phyloP scores from a whole-genome alignment of 2,113 vertebrate species.

The Scalopus aquaticus region DNA sequence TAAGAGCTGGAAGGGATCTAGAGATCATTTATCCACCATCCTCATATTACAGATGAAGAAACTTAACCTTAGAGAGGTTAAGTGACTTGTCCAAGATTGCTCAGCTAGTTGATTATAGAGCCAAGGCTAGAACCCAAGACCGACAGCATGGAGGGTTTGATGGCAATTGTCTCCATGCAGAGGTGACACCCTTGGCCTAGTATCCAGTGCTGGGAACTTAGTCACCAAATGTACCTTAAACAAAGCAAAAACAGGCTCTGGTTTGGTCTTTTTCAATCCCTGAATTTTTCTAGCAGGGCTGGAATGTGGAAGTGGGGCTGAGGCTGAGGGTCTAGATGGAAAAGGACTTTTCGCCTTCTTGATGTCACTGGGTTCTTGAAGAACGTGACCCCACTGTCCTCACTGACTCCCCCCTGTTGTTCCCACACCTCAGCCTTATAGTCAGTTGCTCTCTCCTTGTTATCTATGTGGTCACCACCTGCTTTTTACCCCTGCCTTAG shows the following conservation, averaged over 20 bases:
- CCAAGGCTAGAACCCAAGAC: background rate
- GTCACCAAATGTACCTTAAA: constrained; percentile 6
- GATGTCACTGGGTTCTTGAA: background rate
- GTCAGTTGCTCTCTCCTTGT: background rate
- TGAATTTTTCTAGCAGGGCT: background rate
- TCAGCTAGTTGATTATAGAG: background rate
- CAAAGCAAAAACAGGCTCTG: background rate
- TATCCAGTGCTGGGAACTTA: background rate
- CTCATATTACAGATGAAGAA: constrained; percentile 31
- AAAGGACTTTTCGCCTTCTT: background rate
- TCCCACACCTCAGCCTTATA: background rate
- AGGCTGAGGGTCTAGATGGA: background rate
- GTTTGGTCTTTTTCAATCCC: background rate
- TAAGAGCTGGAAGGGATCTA: constrained; percentile 13
- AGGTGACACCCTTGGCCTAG: background rate
- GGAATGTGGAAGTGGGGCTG: background rate
- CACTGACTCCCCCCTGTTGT: too few relatives aligned
- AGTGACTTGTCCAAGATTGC: background rate
- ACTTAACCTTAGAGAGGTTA: constrained; percentile 17
- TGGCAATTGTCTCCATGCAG: background rate
- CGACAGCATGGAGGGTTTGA: background rate
- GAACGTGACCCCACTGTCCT: background rate
- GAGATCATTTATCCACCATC: background rate
- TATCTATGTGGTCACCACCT: background rate
- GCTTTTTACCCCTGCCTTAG: background rate